These are phyloP conservation scores for Pasiphila rectangulata DNA, from an alignment of 2,888 invertebrate genomes.

Conservation along the genomic window DNA sequence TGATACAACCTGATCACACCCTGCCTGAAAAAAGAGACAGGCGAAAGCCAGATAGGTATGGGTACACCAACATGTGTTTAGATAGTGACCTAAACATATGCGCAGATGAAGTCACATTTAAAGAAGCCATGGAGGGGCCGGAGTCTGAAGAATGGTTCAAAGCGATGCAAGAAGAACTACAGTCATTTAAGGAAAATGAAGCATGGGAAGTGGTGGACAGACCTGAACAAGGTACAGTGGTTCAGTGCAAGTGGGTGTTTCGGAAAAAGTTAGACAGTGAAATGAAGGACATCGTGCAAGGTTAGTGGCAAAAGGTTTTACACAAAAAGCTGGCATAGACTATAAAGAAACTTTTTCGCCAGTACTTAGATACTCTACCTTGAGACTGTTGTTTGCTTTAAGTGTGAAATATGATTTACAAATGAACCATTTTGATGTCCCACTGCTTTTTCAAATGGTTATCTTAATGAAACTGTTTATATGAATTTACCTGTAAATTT, in stretches of 20 bases:
- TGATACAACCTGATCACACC: too few relatives aligned
- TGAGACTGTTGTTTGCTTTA: conserved; percentile 7
- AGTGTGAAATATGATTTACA: conserved; percentile 4
- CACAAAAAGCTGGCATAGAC: conserved; percentile 3
- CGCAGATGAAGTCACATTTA: too few relatives aligned
- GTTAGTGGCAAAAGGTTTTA: conserved; percentile 13
- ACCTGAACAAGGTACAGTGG: neutral
- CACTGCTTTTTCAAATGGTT: conserved; percentile 9
- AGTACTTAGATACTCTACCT: conserved; percentile 3
- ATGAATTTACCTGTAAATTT: conserved; percentile 2
- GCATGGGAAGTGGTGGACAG: too few relatives aligned
- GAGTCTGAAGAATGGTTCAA: too few relatives aligned
- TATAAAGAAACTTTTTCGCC: conserved; percentile 13
- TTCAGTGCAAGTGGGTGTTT: conserved; percentile 9
- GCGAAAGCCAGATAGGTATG: too few relatives aligned
- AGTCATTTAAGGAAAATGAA: too few relatives aligned
- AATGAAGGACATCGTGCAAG: conserved; percentile 1
- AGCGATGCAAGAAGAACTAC: too few relatives aligned
- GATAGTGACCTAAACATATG: too few relatives aligned
- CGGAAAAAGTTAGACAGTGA: conserved; percentile 6
- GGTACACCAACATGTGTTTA: too few relatives aligned
- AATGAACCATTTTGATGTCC: conserved; percentile 7
- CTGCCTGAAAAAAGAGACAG: too few relatives aligned
- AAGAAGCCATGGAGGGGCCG: too few relatives aligned
- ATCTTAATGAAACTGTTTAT: conserved; percentile 3